A percentile compares a stretch with the other conserved stretches of the same genome.
Evolutionary conservation across 2,888 invertebrate genomes (phyloP).

Genomic region (Spisula subtruncata): DNA sequence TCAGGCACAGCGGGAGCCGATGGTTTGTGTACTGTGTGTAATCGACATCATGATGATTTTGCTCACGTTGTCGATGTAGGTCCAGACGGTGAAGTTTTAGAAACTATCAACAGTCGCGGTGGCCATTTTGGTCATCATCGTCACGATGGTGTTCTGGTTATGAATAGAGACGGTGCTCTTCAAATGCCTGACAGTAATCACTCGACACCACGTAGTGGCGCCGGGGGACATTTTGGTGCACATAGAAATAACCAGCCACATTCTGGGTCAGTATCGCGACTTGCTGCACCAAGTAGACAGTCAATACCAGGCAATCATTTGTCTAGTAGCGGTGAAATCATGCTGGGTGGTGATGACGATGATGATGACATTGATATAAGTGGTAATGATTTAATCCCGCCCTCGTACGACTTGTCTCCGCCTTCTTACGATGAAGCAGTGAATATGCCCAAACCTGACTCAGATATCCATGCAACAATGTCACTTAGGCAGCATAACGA

Average conservation of each 20-base stretch:
- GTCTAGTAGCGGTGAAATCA: constrained; percentile 33
- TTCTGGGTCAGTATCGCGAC: constrained; percentile 27
- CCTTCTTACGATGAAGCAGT: constrained; percentile 79
- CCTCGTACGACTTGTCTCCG: constrained; percentile 71
- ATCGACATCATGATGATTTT: constrained; percentile 67
- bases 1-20: constrained; percentile 61
- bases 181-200: constrained; percentile 2
- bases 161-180: constrained; percentile 33
- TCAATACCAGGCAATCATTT: background rate
- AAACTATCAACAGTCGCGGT: constrained; percentile 11
- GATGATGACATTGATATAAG: constrained; percentile 66
- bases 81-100: constrained; percentile 46
- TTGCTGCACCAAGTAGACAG: constrained; percentile 32
- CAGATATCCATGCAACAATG: constrained; percentile 3
- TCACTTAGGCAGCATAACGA: background rate
- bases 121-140: background rate
- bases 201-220: constrained; percentile 31
- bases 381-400: constrained; percentile 71
- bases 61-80: constrained; percentile 66
- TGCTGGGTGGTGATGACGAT: constrained; percentile 46
- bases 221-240: constrained; percentile 8
- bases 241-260: constrained; percentile 23
- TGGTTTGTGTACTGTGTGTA: constrained; percentile 69
- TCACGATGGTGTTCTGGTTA: background rate
- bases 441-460: constrained; percentile 73